Conservation (phyloP, 2,888 invertebrate genomes). For the Plebejus argus region DNA sequence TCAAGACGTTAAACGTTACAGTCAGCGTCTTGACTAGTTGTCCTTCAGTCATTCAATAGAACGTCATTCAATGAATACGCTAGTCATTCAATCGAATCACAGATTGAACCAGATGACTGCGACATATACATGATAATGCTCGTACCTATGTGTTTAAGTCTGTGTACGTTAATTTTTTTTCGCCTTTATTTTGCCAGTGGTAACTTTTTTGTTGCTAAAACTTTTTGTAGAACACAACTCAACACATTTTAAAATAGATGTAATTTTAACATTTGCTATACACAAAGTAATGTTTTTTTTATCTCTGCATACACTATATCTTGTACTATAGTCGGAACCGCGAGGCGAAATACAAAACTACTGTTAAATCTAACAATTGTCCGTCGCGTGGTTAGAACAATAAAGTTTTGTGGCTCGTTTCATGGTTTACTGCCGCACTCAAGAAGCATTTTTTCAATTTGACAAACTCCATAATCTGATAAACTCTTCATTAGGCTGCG, state of each 20-base stretch:
- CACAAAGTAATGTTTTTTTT: background rate
- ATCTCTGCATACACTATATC: background rate
- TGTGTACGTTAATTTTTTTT: conserved; percentile 22
- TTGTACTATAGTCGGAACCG: background rate
- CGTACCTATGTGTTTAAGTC: background rate
- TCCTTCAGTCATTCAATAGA: too few species aligned
- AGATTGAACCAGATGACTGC: too few species aligned
- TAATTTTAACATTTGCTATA: background rate
- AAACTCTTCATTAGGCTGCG: too few species aligned
- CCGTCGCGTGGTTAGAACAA: too few species aligned
- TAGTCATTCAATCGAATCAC: too few species aligned
- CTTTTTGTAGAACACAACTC: background rate
- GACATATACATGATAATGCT: background rate
- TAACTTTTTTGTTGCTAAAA: background rate
- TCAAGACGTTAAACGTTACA: too few species aligned
- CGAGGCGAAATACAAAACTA: background rate
- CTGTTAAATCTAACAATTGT: too few species aligned
- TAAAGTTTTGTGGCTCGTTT: background rate
- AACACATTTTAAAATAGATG: background rate
- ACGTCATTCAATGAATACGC: too few species aligned
- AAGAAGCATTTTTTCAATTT: too few species aligned
- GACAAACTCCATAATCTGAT: too few species aligned
- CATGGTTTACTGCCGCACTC: background rate
- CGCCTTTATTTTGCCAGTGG: conserved; percentile 5
- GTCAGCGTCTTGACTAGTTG: too few species aligned